Conservation (phyloP, 1,140 invertebrate genomes). For the Leptoteleia sp. region DNA sequence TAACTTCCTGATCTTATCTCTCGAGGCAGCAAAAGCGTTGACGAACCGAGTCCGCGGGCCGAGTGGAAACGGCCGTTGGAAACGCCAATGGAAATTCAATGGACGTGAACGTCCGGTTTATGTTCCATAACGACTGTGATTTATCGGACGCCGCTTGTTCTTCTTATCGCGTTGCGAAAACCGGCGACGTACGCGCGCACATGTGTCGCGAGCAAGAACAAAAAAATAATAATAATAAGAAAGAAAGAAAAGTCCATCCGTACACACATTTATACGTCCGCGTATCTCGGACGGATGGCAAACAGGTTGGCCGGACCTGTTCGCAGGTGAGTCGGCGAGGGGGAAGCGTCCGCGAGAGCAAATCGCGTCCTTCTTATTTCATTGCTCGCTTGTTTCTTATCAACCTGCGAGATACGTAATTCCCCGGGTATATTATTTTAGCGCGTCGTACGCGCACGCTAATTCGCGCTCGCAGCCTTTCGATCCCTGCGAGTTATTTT, state of each 20-base stretch:
- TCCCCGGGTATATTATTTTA: background rate
- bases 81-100: conserved; percentile 51
- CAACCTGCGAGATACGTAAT: conserved; percentile 38
- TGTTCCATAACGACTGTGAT: conserved; percentile 64
- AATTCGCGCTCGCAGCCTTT: too few species aligned
- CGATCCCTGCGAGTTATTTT: too few species aligned
- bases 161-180: conserved; percentile 46
- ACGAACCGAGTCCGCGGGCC: conserved; percentile 46
- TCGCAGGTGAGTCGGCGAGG: conserved; percentile 2
- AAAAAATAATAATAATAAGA: too few species aligned
- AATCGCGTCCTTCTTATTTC: conserved; percentile 32
- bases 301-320: conserved; percentile 64
- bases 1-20: conserved; percentile 60
- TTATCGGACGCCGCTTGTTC: conserved; percentile 58
- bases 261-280: conserved; percentile 41
- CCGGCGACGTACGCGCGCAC: conserved; percentile 26
- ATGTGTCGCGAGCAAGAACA: too few species aligned
- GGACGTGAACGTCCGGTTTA: conserved; percentile 64
- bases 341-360: conserved; percentile 8
- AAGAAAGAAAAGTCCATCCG: conserved; percentile 54
- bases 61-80: conserved; percentile 24
- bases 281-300: conserved; percentile 47
- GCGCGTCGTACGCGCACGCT: conserved; percentile 3
- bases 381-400: conserved; percentile 40
- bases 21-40: conserved; percentile 23